Conservation (phyloP, 2,888 invertebrate species). For the Sialis fuliginosa region DNA sequence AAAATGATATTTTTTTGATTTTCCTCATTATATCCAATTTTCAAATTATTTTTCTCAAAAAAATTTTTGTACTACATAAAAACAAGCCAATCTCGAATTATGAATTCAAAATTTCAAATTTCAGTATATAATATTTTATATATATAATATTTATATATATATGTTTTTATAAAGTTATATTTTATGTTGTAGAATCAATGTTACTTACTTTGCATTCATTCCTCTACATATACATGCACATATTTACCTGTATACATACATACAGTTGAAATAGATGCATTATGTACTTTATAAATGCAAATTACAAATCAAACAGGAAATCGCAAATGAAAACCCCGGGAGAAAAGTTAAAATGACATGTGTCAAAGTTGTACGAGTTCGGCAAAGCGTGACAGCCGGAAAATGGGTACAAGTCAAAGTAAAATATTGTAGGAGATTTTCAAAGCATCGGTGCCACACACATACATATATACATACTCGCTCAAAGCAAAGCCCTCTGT, state of each 20-base stretch:
- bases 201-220: too few relatives aligned
- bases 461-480: background rate
- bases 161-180: too few relatives aligned
- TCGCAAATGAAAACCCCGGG: slow-evolving; percentile 5
- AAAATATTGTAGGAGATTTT: slow-evolving; percentile 20
- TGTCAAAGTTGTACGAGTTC: slow-evolving; percentile 16
- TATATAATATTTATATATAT: too few relatives aligned
- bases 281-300: background rate
- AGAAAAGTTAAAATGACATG: slow-evolving; percentile 16
- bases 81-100: too few relatives aligned
- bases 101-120: too few relatives aligned
- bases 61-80: too few relatives aligned
- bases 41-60: too few relatives aligned
- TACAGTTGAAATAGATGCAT: background rate
- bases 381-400: slow-evolving; percentile 18
- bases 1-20: too few relatives aligned
- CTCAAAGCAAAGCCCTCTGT: slow-evolving; percentile 9
- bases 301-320: slow-evolving; percentile 2
- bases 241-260: background rate
- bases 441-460: slow-evolving; percentile 18
- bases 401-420: slow-evolving; percentile 21
- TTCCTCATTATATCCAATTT: too few relatives aligned
- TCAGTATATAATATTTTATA: too few relatives aligned
- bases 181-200: too few relatives aligned
- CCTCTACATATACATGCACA: background rate